Evolutionary conservation across 1,140 invertebrate genomes (phyloP).

Genomic region (Neodiprion virginianus): DNA sequence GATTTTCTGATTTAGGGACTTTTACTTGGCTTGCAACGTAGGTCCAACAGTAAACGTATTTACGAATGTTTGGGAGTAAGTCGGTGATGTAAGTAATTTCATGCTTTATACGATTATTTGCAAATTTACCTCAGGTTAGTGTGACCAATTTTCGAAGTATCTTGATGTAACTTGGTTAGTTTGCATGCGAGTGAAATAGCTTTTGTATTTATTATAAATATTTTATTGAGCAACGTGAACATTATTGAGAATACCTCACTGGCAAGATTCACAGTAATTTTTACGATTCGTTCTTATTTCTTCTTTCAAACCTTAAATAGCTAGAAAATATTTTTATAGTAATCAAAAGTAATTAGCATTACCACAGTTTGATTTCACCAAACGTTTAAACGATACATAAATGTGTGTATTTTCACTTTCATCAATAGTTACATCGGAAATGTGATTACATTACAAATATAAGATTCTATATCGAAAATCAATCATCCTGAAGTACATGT

Average conservation of each 20-base stretch:
- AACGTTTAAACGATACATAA: background rate
- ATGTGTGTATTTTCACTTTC: background rate
- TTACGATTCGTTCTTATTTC: background rate
- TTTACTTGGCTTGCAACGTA: too few relatives aligned
- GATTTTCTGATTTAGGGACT: too few relatives aligned
- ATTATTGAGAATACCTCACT: conserved; percentile 29
- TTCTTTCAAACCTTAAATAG: conserved; percentile 10
- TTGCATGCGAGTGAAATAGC: too few relatives aligned
- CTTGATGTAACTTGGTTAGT: too few relatives aligned
- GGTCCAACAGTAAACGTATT: background rate
- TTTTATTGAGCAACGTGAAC: conserved; percentile 41
- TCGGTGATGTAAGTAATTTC: background rate
- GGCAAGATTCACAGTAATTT: conserved; percentile 35
- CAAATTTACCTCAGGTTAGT: background rate
- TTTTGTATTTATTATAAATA: conserved; percentile 26
- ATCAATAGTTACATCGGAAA: background rate
- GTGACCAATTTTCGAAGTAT: too few relatives aligned
- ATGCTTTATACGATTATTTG: background rate
- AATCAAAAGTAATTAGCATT: conserved; percentile 18
- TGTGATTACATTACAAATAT: background rate
- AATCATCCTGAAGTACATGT: too few relatives aligned
- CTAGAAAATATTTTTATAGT: conserved; percentile 18
- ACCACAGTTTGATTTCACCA: conserved; percentile 13
- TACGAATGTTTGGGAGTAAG: background rate
- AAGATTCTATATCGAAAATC: too few relatives aligned